Base-by-base conservation (phyloP, 2,888 invertebrate genomes). In the Volucella bombylans region DNA sequence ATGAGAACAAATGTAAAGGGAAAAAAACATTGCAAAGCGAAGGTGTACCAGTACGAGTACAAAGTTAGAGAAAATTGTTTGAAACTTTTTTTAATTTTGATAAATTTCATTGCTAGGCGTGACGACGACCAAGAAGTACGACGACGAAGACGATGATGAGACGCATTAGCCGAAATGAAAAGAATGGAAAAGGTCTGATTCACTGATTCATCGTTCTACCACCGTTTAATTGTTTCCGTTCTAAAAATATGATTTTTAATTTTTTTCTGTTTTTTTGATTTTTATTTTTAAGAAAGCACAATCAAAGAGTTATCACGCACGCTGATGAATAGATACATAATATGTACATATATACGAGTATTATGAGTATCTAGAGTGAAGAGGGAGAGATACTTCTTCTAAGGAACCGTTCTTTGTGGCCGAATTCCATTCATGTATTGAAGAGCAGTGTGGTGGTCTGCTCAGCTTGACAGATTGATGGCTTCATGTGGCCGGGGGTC, bases 141-240 rank as follows among this genome's bases (percentile, higher is more conserved):
- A 62, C 11, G 52, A 43, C 11, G 9, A 52, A 18, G 52, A 8
- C 47, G 43, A 43, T 11, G 4, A 18, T 15, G 39, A 23, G 38
- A 41, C 23, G 23, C 23, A 23, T 23, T 50, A 11, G 45, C 38
- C 38, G 18, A 45, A 15, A 14, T 54, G 31, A 31, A 47, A 64
- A 64, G 57, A 71, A 71, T 52, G 57, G 39, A 71, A 74, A 65
- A 79, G 79, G 61, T 39, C 72, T 72, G 65, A 72, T 41, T 67
- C 67, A 61, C 67, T 52, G 45, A 47, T 61, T 39, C 41, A 43
- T 43, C 64, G 43, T 69, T 78, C 69, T 69, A 69, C 45, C 41
- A 43, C 50, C 64, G 43, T 69, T 78, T 74, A 74, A 69, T 69
- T 68, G 68, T 52, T 81, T 81, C 64, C 73, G 80, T 74, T 74